Evolutionary conservation across 2,113 vertebrate species (phyloP).

Genomic region (Euleptes europaea): DNA sequence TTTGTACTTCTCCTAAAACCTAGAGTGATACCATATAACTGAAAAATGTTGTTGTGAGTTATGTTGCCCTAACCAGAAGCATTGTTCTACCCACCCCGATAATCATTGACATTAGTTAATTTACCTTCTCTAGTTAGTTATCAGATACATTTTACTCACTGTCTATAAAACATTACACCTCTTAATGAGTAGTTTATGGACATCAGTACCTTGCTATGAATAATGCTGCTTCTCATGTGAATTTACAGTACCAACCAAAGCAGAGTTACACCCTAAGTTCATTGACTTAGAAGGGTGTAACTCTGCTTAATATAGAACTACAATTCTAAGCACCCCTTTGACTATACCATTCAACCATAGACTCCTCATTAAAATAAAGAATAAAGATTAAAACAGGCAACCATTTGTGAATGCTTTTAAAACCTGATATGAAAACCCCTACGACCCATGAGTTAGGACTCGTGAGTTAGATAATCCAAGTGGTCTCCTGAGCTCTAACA

Average conservation of each 20-base stretch:
- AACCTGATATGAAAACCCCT: neutral
- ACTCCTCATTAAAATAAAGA: neutral
- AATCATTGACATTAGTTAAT: neutral
- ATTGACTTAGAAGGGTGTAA: no score
- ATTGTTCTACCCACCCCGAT: neutral
- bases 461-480: neutral
- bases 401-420: neutral
- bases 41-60: neutral
- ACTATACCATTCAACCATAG: neutral
- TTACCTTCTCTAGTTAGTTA: neutral
- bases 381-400: neutral
- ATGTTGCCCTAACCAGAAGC: neutral
- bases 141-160: conserved; percentile 11
- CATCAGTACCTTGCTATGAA: conserved; percentile 4
- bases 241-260: neutral
- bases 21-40: neutral
- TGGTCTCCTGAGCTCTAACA: neutral
- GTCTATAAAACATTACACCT: conserved; percentile 10
- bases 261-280: no score
- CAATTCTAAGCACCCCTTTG: neutral
- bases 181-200: neutral
- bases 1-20: neutral
- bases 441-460: no score
- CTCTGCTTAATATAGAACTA: neutral
- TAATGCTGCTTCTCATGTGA: neutral